Evolutionary conservation across 2,797 vertebrate genomes (phyloP).

Genomic region (Gambelia wislizenii): DNA sequence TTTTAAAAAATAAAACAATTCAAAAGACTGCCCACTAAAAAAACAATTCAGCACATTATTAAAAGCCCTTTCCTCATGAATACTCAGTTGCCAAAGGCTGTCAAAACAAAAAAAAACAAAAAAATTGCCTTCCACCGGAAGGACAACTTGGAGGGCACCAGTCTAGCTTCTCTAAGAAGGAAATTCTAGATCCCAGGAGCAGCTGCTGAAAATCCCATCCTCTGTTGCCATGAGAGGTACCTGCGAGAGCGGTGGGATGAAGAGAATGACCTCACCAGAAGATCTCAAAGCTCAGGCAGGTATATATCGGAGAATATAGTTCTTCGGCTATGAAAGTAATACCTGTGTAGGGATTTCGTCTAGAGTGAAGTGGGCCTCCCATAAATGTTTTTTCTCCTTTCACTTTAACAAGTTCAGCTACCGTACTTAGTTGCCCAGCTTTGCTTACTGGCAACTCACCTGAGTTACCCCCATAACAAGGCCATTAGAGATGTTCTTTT

Average conservation of each 20-base stretch:
- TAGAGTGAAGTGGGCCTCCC: neutral
- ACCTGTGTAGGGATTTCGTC: neutral
- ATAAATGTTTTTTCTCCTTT: neutral
- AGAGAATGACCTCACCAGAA: neutral
- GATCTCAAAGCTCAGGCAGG: neutral
- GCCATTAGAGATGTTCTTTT: neutral
- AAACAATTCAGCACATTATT: too few species aligned
- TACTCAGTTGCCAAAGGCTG: too few species aligned
- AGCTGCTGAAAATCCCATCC: neutral
- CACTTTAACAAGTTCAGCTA: neutral
- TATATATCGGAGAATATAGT: neutral
- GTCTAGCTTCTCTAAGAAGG: neutral
- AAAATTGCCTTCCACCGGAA: too few species aligned
- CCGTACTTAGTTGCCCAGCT: constrained; percentile 11
- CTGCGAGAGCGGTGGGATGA: neutral
- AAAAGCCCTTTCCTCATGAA: too few species aligned
- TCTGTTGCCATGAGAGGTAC: neutral
- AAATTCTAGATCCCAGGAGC: neutral
- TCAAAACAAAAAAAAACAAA: too few species aligned
- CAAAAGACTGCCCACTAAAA: too few species aligned
- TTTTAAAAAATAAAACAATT: too few species aligned
- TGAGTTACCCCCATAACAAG: neutral
- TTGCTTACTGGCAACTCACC: neutral
- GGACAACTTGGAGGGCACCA: too few species aligned
- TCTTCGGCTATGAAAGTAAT: neutral